Evolutionary conservation across 2,113 vertebrate species (phyloP).

Genomic region (Hippolais icterina): DNA sequence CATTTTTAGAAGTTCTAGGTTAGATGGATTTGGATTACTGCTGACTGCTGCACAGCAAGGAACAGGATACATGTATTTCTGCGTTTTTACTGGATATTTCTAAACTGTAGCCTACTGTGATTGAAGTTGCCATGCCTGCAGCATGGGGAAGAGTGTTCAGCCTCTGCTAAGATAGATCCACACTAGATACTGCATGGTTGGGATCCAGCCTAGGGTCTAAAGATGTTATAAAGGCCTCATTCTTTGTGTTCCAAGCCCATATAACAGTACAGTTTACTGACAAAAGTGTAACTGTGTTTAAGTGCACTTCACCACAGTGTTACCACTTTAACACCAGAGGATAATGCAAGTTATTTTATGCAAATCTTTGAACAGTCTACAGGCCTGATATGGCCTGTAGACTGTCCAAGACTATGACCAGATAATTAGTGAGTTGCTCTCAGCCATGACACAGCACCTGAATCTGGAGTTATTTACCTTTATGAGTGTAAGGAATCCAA

Average conservation of each 20-base stretch:
- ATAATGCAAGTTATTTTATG: not conserved
- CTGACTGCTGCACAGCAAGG: not conserved
- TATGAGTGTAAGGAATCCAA: not conserved
- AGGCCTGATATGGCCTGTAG: not conserved
- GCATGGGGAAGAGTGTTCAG: not conserved
- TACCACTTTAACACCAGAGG: not conserved
- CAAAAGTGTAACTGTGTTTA: not conserved
- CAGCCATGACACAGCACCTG: accelerated
- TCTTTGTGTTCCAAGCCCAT: not conserved
- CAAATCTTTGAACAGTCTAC: not conserved
- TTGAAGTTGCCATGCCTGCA: not conserved
- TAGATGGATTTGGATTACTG: not conserved
- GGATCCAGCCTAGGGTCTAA: not conserved
- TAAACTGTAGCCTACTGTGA: not conserved
- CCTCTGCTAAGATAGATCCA: not conserved
- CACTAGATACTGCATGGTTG: not conserved
- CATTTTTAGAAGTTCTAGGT: not conserved
- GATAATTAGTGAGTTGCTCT: not conserved
- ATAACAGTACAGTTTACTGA: not conserved
- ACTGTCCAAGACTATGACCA: not conserved
- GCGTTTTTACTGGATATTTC: not conserved
- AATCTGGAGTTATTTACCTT: not conserved
- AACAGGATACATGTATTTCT: not conserved
- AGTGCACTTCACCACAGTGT: not conserved
- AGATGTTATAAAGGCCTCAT: not conserved